phyloP scores from a whole-genome alignment of 1,140 invertebrate species.

The Drosophila sechellia region DNA sequence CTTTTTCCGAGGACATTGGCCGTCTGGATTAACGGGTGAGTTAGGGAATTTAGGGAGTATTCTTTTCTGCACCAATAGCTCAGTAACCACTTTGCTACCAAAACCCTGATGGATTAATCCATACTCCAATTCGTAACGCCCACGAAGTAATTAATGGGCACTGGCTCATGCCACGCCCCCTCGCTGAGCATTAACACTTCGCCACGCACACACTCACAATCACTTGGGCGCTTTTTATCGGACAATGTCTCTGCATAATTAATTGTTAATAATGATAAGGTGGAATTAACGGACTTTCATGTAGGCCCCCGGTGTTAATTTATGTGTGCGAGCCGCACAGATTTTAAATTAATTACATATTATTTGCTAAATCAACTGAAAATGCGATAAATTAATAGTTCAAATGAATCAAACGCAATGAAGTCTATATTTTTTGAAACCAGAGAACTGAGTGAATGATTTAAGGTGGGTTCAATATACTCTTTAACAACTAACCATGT shows the following conservation, averaged over 20 bases:
- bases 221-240: not conserved
- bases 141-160: slow-evolving; percentile 31
- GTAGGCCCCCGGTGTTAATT: slow-evolving; percentile 48
- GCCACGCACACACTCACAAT: not conserved
- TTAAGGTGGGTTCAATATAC: not conserved
- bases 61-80: not conserved
- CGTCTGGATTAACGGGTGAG: slow-evolving; percentile 22
- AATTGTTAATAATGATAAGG: slow-evolving; percentile 74
- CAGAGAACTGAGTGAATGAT: not conserved
- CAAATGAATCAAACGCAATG: slow-evolving; percentile 39
- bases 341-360: slow-evolving; percentile 73
- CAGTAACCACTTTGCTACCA: not conserved
- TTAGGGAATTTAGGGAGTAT: slow-evolving; percentile 18
- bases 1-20: slow-evolving; percentile 39
- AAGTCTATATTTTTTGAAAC: slow-evolving; percentile 4
- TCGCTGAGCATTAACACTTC: slow-evolving; percentile 10
- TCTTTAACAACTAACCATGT: not conserved
- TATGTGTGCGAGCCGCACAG: slow-evolving; percentile 35
- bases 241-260: slow-evolving; percentile 68
- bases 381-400: slow-evolving; percentile 77
- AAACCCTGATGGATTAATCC: not conserved
- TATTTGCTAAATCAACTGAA: slow-evolving; percentile 72
- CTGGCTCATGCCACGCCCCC: slow-evolving; percentile 21
- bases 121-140: not conserved
- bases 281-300: slow-evolving; percentile 55